Base-by-base conservation (phyloP, 1,140 invertebrate species). In the Lordiphosa clarofinis region DNA sequence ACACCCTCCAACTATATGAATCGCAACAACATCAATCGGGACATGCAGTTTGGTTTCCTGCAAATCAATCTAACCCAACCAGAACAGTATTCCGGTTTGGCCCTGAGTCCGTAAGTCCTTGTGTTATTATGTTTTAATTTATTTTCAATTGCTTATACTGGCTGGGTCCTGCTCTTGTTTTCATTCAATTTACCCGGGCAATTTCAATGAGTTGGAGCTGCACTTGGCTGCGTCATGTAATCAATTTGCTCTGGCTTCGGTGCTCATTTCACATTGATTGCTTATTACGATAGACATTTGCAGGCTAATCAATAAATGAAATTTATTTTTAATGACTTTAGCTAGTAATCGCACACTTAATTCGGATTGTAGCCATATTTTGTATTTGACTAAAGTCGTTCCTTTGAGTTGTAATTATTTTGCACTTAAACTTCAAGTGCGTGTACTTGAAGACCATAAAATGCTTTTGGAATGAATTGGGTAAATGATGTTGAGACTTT, bases 21-120 rank as follows among this genome's bases (percentile, higher is more conserved):
- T 37, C 91, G 93, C 28, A 92, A 95, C 44, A 95, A 96, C 72
- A 89, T 91, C 5, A 90, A 91, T 61, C 91, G 92, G 8, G 94
- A 96, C 63, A 91, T 97, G 89, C 92, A 94, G 71, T 97, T 97
- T 86, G 97, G 97, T 11, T 97, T 98, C 72, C 91, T 98, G 11
- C 95, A 96, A 86, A 96, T 98, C 39, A 97, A 97, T 89, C 90
- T 98, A 11, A 97, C 96, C 0, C 93, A 94, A 31, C 94, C 95
- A 0, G 91, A 92, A n/a, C 90, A 92, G 12, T 93, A 93, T 67
- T 91, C 91, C 12, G 92, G 92, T 21, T 88, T 95, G 15, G 87
- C 91, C 35, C 92, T 95, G 64, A 94, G 94, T 52, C 96, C 96
- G 94, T 96, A 90, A 93, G 94, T 95, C 46, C 54, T 54, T 38